Evolutionary conservation across 2,113 vertebrate genomes (phyloP).

Genomic region (Notarius lentiginosus): DNA sequence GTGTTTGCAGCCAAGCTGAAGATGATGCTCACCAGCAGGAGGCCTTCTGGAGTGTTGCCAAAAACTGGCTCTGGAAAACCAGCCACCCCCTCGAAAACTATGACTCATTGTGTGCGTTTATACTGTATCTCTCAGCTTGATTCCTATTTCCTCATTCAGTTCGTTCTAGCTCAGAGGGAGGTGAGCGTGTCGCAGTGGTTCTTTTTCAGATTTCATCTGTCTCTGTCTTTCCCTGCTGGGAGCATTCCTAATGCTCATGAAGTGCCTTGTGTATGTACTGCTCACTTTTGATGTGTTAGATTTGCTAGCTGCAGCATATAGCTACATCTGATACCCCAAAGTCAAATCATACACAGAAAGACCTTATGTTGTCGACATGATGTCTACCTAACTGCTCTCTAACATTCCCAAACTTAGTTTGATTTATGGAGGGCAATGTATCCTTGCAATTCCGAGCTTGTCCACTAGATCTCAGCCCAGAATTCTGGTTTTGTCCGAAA

Average conservation of each 20-base stretch:
- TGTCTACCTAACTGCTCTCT: neutral
- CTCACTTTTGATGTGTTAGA: neutral
- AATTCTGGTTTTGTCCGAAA: constrained; percentile 4
- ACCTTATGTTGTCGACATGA: neutral
- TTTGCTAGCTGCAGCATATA: neutral
- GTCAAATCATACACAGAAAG: neutral
- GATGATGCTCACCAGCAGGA: constrained; percentile 61
- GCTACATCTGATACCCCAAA: neutral
- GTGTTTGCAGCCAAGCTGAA: constrained; percentile 48
- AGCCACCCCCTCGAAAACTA: constrained; percentile 49
- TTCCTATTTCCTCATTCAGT: constrained; percentile 39
- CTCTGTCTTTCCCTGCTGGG: constrained; percentile 13
- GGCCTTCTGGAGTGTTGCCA: constrained; percentile 71
- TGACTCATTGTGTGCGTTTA: constrained; percentile 46
- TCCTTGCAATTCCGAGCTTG: neutral
- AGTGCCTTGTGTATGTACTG: constrained; percentile 20
- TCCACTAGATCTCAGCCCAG: constrained; percentile 45
- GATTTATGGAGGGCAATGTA: neutral
- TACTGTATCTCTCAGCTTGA: constrained; percentile 55
- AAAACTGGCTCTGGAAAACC: constrained; percentile 59
- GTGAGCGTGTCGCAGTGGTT: constrained; percentile 30
- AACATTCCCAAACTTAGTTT: constrained; percentile 4
- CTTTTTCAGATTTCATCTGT: constrained; percentile 24
- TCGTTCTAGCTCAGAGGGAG: constrained; percentile 27
- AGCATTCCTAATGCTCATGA: constrained; percentile 15